A percentile compares a stretch with the other conserved stretches of the same genome.
Conservation (phyloP, 2,797 vertebrate species). For the Silurus aristotelis region DNA sequence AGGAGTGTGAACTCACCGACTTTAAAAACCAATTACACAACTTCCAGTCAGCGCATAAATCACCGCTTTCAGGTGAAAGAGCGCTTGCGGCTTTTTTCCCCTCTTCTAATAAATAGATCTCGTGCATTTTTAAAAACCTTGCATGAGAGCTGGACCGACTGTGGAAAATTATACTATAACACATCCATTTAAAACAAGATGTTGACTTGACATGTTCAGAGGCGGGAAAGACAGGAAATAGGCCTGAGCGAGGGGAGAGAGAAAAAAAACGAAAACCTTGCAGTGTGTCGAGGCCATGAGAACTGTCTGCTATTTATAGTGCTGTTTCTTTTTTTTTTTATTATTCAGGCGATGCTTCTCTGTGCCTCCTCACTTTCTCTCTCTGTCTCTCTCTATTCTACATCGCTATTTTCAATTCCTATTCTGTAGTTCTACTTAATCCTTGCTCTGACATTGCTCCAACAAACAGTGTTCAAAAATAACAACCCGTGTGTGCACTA, state of each 20-base stretch:
- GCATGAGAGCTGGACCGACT: background rate
- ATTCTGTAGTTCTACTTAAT: conserved; percentile 33
- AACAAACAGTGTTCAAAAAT: conserved; percentile 60
- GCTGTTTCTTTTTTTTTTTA: conserved; percentile 63
- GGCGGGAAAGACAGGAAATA: background rate
- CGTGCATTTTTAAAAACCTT: conserved; percentile 26
- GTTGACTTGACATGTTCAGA: background rate
- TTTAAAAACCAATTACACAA: conserved; percentile 68
- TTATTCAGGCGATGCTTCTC: conserved; percentile 74
- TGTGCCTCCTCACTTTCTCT: conserved; percentile 64
- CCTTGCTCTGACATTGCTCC: conserved; percentile 51
- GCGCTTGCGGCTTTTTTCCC: background rate
- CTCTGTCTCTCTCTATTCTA: conserved; percentile 38
- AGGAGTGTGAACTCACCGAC: conserved; percentile 64
- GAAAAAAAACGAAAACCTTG: conserved; percentile 49
- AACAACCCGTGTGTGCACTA: conserved; percentile 41
- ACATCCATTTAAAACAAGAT: conserved; percentile 10
- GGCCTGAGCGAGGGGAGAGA: conserved; percentile 3
- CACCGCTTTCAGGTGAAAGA: conserved; percentile 19
- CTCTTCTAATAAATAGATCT: conserved; percentile 14
- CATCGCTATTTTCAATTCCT: conserved; percentile 14
- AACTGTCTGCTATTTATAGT: conserved; percentile 77
- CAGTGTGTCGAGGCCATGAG: conserved; percentile 66
- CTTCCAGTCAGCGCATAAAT: conserved; percentile 22
- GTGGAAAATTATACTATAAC: conserved; percentile 1